Evolutionary conservation across 1,140 invertebrate genomes (phyloP).

Genomic region (Pectinophora gossypiella): DNA sequence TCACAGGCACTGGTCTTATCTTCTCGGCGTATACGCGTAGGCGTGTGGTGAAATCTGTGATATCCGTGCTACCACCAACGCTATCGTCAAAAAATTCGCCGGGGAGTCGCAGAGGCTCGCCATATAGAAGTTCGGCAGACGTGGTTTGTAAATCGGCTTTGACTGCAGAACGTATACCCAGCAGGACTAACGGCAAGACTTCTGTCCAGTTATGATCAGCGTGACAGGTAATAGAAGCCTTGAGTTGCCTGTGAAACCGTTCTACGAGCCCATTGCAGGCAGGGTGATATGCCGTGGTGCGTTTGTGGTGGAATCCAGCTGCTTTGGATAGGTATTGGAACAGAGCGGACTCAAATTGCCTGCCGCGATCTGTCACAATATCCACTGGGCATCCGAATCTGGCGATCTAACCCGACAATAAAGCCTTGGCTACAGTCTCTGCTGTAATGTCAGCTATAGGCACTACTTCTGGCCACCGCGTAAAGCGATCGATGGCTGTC

Average conservation of each 20-base stretch:
- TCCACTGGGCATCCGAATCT: slow-evolving; percentile 27
- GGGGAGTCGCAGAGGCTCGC: no score
- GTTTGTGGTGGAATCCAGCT: background rate
- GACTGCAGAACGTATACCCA: background rate
- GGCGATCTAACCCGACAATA: slow-evolving; percentile 27
- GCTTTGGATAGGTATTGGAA: background rate
- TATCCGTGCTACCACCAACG: no score
- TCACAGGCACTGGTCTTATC: no score
- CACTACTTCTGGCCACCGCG: slow-evolving; percentile 61
- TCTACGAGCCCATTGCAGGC: background rate
- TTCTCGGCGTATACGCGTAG: no score
- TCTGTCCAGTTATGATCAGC: background rate
- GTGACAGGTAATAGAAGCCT: background rate
- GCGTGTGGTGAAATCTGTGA: no score
- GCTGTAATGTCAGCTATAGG: slow-evolving; percentile 52
- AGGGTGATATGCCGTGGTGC: background rate
- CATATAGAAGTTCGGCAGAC: no score
- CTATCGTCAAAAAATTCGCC: no score
- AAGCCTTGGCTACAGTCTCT: slow-evolving; percentile 17
- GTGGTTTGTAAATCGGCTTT: no score
- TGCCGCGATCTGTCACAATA: slow-evolving; percentile 32
- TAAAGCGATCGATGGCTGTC: no score
- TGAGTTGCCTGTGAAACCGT: background rate
- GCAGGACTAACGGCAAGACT: background rate
- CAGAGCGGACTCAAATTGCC: background rate